phyloP scores from a whole-genome alignment of 1,140 invertebrate species.

The Cotesia glomerata region DNA sequence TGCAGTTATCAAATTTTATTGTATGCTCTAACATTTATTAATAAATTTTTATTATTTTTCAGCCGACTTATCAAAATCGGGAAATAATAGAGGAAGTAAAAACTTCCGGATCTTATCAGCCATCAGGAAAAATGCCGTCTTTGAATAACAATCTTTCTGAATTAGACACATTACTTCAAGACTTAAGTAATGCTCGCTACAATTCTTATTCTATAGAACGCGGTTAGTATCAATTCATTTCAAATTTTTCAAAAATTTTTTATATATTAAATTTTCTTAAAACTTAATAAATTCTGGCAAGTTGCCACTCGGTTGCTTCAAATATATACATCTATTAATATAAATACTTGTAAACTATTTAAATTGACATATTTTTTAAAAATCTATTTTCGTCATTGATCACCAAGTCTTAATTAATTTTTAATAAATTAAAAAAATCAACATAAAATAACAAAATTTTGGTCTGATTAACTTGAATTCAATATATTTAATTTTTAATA shows the following conservation, averaged over 20 bases:
- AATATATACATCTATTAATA: too few relatives aligned
- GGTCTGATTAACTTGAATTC: too few relatives aligned
- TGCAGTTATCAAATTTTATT: conserved; percentile 15
- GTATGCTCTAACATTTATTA: neutral
- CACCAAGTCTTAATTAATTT: neutral
- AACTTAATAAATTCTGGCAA: neutral
- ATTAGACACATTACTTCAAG: conserved; percentile 88
- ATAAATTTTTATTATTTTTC: conserved; percentile 47
- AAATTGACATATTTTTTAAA: neutral
- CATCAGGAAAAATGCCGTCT: conserved; percentile 61
- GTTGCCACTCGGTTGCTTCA: too few relatives aligned
- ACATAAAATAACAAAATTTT: too few relatives aligned
- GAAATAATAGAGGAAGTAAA: conserved; percentile 66
- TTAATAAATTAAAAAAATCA: neutral
- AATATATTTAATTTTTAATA: neutral
- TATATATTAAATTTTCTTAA: neutral
- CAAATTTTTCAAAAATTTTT: neutral
- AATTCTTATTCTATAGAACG: conserved; percentile 57
- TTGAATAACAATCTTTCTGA: conserved; percentile 86
- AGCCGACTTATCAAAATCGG: conserved; percentile 74
- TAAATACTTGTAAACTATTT: neutral
- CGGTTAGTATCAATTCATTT: conserved; percentile 40
- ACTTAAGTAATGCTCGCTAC: conserved; percentile 86
- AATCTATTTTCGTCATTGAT: too few relatives aligned
- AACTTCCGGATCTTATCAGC: conserved; percentile 49